Evolutionary conservation across 2,797 vertebrate species (phyloP).

Genomic region (Acipenser oxyrinchus): DNA sequence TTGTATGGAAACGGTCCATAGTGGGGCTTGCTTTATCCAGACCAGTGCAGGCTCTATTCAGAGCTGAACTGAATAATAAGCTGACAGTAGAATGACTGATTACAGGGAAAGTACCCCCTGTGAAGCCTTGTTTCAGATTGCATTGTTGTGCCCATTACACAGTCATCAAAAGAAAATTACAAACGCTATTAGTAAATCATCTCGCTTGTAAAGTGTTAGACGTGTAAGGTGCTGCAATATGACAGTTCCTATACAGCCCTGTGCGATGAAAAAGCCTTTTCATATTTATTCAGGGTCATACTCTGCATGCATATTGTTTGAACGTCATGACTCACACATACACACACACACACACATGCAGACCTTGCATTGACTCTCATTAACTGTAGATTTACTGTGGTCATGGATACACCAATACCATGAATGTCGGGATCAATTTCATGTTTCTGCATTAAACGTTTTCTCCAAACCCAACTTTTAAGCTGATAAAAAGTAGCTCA

Average conservation of each 20-base stretch:
- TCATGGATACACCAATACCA: too few species aligned
- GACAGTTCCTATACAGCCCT: constrained; percentile 4
- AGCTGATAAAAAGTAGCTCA: too few species aligned
- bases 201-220: constrained; percentile 14
- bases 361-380: too few species aligned
- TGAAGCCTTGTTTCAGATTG: constrained; percentile 35
- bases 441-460: too few species aligned
- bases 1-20: neutral
- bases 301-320: neutral
- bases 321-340: neutral
- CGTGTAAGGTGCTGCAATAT: constrained; percentile 19
- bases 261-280: neutral
- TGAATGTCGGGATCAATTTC: too few species aligned
- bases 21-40: constrained; percentile 8
- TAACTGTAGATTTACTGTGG: too few species aligned
- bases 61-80: constrained; percentile 38
- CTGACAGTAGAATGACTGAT: constrained; percentile 56
- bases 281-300: neutral
- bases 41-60: constrained; percentile 28
- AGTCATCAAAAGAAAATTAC: constrained; percentile 36
- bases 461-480: too few species aligned
- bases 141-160: constrained; percentile 34
- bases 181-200: constrained; percentile 38
- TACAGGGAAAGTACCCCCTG: constrained; percentile 37
- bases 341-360: neutral